A percentile compares a stretch with the other conserved stretches of the same genome.
Conservation (phyloP, 2,888 invertebrate species). For the Lissonota sp. region DNA sequence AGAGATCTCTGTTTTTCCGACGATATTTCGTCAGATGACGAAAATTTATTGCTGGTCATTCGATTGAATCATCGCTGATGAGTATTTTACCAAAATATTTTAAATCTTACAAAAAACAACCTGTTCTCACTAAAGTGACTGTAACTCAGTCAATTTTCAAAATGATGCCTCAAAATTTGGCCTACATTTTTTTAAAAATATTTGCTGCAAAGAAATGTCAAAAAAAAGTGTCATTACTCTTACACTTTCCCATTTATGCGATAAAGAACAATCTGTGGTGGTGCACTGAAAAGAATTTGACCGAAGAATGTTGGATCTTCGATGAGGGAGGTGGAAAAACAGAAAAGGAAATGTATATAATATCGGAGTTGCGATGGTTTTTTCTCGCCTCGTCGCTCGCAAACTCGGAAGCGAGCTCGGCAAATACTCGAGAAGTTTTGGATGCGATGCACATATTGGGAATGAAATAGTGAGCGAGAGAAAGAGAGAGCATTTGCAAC, state of each 20-base stretch:
- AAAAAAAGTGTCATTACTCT: too few relatives aligned
- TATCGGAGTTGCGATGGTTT: not conserved
- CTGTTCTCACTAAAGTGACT: too few relatives aligned
- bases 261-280: not conserved
- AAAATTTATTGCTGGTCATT: too few relatives aligned
- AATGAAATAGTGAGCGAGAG: conserved; percentile 25
- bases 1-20: too few relatives aligned
- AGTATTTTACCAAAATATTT: not conserved
- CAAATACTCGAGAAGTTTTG: too few relatives aligned
- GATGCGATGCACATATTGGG: conserved; percentile 10
- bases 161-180: too few relatives aligned
- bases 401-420: conserved; percentile 15
- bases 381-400: not conserved
- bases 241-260: not conserved
- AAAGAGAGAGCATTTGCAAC: conserved; percentile 8
- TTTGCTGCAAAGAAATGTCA: too few relatives aligned
- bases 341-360: not conserved
- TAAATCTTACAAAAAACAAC: not conserved
- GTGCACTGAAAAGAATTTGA: not conserved
- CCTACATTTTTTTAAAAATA: too few relatives aligned
- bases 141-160: too few relatives aligned
- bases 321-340: not conserved
- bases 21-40: too few relatives aligned
- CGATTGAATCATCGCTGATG: too few relatives aligned
- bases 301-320: not conserved